These are phyloP conservation scores for Montipora sp. DNA, from an alignment of 64 coral and sea anemone genomes.

Conservation along the genomic window DNA sequence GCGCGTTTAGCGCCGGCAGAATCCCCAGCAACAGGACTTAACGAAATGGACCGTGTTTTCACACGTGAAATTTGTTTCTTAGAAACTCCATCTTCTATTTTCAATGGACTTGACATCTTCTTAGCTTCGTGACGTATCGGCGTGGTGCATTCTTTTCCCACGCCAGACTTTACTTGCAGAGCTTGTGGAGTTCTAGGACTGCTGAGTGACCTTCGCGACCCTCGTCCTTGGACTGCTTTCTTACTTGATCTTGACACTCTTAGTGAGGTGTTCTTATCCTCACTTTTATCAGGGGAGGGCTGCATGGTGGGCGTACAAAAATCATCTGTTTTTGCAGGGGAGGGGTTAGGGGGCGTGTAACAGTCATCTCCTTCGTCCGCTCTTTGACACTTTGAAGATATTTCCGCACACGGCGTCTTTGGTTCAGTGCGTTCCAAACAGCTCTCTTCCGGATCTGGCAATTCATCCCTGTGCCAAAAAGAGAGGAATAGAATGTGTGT, in stretches of 20 bases:
- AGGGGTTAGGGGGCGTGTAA: constrained; percentile 14
- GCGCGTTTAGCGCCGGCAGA: too few relatives aligned
- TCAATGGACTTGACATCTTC: not conserved
- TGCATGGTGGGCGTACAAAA: not conserved
- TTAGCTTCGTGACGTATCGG: not conserved
- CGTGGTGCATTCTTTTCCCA: not conserved
- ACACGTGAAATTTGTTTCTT: not conserved
- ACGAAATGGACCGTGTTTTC: not conserved
- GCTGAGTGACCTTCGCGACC: not conserved
- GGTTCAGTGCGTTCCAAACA: not conserved
- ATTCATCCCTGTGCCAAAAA: not conserved
- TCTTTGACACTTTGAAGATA: not conserved
- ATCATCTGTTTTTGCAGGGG: not conserved
- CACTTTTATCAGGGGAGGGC: constrained; percentile 2
- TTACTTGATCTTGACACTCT: not conserved
- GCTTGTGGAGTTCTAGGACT: not conserved
- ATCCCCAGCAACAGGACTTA: not conserved
- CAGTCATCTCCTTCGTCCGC: not conserved
- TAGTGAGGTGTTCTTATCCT: not conserved
- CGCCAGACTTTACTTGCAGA: not conserved
- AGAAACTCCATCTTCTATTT: not conserved
- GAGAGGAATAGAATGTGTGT: not conserved
- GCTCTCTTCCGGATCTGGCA: not conserved
- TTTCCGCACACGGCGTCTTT: constrained; percentile 1
- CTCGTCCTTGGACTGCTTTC: not conserved